Evolutionary conservation across 2,113 vertebrate species (phyloP).

Genomic region (Psilopsiagon aymara): DNA sequence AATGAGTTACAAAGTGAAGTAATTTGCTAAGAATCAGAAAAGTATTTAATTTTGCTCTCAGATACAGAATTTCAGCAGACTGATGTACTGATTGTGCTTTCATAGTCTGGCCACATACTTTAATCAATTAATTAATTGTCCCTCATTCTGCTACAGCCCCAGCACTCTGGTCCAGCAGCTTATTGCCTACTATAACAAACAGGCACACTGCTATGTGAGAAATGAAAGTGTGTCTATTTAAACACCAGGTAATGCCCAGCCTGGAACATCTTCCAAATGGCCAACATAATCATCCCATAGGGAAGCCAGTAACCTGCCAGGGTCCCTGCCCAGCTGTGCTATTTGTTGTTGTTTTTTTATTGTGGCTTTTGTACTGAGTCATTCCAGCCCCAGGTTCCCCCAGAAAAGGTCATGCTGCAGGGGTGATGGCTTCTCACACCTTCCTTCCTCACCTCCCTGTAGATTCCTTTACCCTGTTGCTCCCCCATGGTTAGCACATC

Average conservation of each 20-base stretch:
- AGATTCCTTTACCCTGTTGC: not conserved
- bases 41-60: not conserved
- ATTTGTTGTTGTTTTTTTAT: fast-evolving
- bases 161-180: not conserved
- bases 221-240: not conserved
- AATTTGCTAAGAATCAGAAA: not conserved
- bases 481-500: not conserved
- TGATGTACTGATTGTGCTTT: not conserved
- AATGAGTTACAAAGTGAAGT: not conserved
- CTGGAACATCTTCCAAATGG: not conserved
- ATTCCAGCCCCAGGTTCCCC: not conserved
- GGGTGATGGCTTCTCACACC: not conserved
- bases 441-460: not conserved
- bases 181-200: not conserved
- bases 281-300: not conserved
- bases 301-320: not conserved
- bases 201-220: fast-evolving
- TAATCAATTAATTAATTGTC: not conserved
- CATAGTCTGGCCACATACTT: not conserved
- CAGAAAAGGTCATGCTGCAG: fast-evolving
- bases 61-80: not conserved
- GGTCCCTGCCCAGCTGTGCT: not conserved
- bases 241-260: not conserved
- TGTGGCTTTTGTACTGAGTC: not conserved
- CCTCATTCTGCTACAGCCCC: not conserved